phyloP scores from a whole-genome alignment of 2,888 invertebrate genomes.

The Acanthopleura granulata region DNA sequence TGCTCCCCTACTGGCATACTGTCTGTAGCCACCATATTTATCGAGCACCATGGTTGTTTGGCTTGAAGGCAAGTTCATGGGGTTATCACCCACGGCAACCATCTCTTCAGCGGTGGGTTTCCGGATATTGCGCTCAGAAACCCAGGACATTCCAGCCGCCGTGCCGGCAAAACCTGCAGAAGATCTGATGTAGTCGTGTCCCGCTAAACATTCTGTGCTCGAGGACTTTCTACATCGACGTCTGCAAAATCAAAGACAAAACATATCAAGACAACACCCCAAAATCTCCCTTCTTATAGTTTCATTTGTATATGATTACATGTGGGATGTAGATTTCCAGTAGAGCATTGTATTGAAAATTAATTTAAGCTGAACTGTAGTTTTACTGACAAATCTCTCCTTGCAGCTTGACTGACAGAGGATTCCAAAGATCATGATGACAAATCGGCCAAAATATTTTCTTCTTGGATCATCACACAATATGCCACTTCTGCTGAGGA shows the following conservation, averaged over 20 bases:
- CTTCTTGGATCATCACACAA: no score
- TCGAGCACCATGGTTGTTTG: background rate
- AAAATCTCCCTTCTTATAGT: background rate
- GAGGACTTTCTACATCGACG: background rate
- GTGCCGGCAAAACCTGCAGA: background rate
- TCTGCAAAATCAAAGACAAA: background rate
- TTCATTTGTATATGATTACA: no score
- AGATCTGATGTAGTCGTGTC: background rate
- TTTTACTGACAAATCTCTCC: no score
- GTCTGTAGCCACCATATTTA: constrained; percentile 1
- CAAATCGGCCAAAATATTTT: no score
- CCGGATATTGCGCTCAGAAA: background rate
- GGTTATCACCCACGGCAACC: background rate
- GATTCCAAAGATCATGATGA: no score
- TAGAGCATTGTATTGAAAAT: no score
- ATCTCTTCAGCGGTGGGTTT: background rate
- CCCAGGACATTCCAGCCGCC: background rate
- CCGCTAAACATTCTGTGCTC: background rate
- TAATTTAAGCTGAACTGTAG: no score
- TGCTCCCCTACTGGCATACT: background rate
- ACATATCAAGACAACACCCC: background rate
- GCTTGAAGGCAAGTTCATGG: background rate
- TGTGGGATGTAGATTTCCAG: no score
- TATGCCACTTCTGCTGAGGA: no score
- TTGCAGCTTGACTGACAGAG: no score